Conservation (phyloP, 2,797 vertebrate genomes). For the Mormyrops attenuatus region DNA sequence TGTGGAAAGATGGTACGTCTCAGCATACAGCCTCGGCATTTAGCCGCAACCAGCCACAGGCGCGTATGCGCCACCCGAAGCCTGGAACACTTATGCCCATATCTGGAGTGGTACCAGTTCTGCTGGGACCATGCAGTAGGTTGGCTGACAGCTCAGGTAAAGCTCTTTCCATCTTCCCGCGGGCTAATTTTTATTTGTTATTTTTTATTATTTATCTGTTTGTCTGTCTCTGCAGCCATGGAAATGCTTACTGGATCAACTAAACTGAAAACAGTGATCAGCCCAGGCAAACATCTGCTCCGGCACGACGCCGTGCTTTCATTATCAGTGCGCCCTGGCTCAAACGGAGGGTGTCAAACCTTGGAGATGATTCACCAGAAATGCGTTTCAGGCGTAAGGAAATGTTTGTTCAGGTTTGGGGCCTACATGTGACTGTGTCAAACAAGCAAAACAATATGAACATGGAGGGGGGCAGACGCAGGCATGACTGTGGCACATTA, state of each 20-base stretch:
- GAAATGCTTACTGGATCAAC: slow-evolving; percentile 39
- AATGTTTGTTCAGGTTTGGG: not conserved
- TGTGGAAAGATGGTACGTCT: slow-evolving; percentile 28
- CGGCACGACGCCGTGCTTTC: not conserved
- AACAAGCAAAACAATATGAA: not conserved
- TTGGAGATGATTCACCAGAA: not conserved
- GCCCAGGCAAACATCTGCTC: not conserved
- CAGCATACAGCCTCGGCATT: slow-evolving; percentile 33
- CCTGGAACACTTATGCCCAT: not conserved
- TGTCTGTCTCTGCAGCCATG: slow-evolving; percentile 32
- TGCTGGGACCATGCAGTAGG: not conserved
- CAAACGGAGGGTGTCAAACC: not conserved
- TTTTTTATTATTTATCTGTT: slow-evolving; percentile 30
- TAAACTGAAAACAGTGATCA: not conserved
- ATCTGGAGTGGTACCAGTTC: not conserved
- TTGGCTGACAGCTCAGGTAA: slow-evolving; percentile 35
- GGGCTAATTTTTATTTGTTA: slow-evolving; percentile 6
- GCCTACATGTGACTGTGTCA: not conserved
- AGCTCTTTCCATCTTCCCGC: slow-evolving; percentile 38
- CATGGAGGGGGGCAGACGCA: not conserved
- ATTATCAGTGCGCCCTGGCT: not conserved
- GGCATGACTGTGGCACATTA: not conserved
- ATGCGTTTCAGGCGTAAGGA: slow-evolving; percentile 32
- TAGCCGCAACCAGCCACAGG: slow-evolving; percentile 20
- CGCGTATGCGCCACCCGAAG: not conserved